Evolutionary conservation across 1,140 invertebrate species (phyloP).

Genomic region (Drosophila eugracilis): DNA sequence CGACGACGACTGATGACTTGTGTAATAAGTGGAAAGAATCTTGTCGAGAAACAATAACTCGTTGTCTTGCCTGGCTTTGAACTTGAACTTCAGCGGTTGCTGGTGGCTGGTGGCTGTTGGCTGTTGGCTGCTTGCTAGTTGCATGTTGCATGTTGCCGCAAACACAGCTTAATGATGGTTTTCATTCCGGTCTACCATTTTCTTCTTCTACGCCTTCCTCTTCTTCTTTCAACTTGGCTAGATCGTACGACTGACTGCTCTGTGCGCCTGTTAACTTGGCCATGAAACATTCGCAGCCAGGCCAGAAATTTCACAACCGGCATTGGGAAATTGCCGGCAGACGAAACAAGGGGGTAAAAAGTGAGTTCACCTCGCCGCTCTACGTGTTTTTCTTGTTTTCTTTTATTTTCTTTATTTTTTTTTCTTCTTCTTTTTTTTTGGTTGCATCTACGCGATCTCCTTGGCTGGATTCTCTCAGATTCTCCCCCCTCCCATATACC

Average conservation of each 20-base stretch:
- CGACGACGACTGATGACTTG: constrained; percentile 69
- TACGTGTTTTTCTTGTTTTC: constrained; percentile 80
- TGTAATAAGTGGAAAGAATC: constrained; percentile 83
- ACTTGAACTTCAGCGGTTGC: constrained; percentile 64
- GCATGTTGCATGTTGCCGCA: constrained; percentile 69
- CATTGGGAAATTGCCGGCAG: constrained; percentile 67
- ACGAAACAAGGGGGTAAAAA: constrained; percentile 45
- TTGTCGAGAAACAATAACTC: constrained; percentile 81
- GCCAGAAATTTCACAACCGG: constrained; percentile 72
- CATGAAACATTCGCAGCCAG: constrained; percentile 77
- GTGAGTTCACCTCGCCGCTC: constrained; percentile 50
- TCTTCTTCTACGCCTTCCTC: constrained; percentile 10
- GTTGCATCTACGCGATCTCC: constrained; percentile 67
- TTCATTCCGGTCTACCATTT: constrained; percentile 52
- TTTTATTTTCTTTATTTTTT: constrained; percentile 52
- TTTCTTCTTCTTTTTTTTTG: neutral
- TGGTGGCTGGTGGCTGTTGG: constrained; percentile 7
- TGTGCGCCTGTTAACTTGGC: constrained; percentile 81
- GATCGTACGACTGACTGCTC: constrained; percentile 55
- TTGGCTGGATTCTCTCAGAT: constrained; percentile 49
- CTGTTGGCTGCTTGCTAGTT: constrained; percentile 44
- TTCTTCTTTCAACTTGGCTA: constrained; percentile 40
- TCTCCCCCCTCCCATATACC: neutral
- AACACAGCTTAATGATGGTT: constrained; percentile 69
- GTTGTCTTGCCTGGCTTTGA: constrained; percentile 65